Evolutionary conservation across 2,113 vertebrate genomes (phyloP).

Genomic region (Cacatua alba): DNA sequence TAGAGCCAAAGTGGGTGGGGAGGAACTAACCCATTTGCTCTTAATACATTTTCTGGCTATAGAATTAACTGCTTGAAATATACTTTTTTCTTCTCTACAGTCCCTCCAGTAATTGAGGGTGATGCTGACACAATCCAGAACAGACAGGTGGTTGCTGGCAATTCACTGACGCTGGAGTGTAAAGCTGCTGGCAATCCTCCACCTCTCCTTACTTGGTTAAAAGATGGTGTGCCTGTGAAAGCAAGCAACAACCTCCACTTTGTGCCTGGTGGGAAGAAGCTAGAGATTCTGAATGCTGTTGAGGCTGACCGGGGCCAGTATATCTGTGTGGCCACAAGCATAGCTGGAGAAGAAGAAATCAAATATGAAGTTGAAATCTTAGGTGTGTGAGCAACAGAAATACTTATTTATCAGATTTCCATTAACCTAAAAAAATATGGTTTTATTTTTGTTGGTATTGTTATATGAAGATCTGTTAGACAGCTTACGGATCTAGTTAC

Average conservation of each 20-base stretch:
- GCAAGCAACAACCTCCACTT: conserved; percentile 76
- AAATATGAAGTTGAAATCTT: conserved; percentile 90
- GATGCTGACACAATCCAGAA: conserved; percentile 70
- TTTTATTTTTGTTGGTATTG: background rate
- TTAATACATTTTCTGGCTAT: conserved; percentile 20
- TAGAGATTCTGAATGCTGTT: conserved; percentile 79
- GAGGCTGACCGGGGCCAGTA: conserved; percentile 86
- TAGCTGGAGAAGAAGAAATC: conserved; percentile 92
- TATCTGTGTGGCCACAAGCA: conserved; percentile 89
- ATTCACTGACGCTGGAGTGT: conserved; percentile 84
- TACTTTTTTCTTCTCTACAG: conserved; percentile 67
- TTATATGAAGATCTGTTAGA: background rate
- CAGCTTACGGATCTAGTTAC: background rate
- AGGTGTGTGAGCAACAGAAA: conserved; percentile 76
- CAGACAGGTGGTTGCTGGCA: conserved; percentile 83
- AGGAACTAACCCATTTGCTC: background rate
- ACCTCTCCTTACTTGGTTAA: conserved; percentile 92
- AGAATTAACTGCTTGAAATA: background rate
- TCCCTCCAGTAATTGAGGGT: conserved; percentile 88
- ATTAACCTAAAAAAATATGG: background rate
- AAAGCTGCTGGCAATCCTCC: conserved; percentile 88
- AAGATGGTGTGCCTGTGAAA: conserved; percentile 86
- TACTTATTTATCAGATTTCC: background rate
- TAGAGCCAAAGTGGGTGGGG: background rate
- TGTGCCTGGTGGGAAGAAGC: conserved; percentile 82